Evolutionary conservation across 2,113 vertebrate species (phyloP).

Genomic region (Sorex fumeus): DNA sequence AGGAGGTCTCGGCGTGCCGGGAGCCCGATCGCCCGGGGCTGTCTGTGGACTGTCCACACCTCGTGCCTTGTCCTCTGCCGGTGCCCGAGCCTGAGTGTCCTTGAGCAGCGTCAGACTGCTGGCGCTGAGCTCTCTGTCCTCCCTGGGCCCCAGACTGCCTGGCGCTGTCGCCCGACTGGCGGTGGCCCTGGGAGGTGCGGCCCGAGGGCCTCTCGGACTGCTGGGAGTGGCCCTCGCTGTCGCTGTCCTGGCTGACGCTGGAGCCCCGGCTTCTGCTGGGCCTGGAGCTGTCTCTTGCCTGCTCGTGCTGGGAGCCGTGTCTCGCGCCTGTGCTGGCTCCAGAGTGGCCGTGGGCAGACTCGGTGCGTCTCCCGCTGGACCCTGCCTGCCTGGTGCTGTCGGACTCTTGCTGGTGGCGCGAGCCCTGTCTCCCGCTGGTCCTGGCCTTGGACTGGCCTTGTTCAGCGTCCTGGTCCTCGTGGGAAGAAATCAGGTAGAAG

Average conservation of each 20-base stretch:
- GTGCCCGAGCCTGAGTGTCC: too few species aligned
- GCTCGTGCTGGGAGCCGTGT: too few species aligned
- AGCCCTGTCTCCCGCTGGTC: fast-evolving
- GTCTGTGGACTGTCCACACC: too few species aligned
- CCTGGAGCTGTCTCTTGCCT: not conserved
- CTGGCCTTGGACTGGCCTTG: too few species aligned
- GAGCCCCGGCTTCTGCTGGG: not conserved
- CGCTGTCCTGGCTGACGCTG: not conserved
- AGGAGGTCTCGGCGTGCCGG: not conserved
- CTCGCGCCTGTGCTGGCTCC: fast-evolving
- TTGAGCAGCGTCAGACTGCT: too few species aligned
- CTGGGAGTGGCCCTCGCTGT: not conserved
- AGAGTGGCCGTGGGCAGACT: fast-evolving
- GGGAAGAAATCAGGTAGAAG: too few species aligned
- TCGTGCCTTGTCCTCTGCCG: too few species aligned
- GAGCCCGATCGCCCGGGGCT: too few species aligned
- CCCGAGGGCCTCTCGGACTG: not conserved
- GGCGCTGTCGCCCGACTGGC: not conserved
- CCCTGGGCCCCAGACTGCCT: not conserved
- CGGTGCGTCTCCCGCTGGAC: not conserved
- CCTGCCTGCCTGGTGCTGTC: not conserved
- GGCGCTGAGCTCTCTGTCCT: not conserved
- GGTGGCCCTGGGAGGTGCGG: too few species aligned
- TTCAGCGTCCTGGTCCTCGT: not conserved
- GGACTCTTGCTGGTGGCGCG: not conserved